A percentile compares a stretch with the other conserved stretches of the same genome.
phyloP scores from a whole-genome alignment of 2,888 invertebrate genomes.

The Leptarthrus brevirostris region DNA sequence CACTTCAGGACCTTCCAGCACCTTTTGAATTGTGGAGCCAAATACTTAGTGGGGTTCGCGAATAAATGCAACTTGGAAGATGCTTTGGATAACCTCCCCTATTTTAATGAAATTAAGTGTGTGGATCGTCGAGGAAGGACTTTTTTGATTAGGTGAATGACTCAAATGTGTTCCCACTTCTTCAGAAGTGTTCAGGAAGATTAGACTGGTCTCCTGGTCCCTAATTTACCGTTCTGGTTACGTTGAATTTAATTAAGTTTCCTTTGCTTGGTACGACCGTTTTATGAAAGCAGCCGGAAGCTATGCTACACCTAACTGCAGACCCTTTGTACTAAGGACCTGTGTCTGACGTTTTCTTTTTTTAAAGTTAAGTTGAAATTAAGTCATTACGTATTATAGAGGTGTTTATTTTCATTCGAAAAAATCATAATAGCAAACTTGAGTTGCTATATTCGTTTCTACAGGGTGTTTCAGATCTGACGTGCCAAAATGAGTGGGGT shows the following conservation, averaged over 20 bases:
- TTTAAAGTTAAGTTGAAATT: neutral
- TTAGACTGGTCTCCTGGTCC: neutral
- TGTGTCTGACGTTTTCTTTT: slow-evolving; percentile 12
- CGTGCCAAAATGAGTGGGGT: no score
- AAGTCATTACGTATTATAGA: slow-evolving; percentile 9
- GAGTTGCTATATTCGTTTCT: no score
- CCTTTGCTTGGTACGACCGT: neutral
- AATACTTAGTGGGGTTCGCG: slow-evolving; percentile 4
- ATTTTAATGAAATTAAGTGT: neutral
- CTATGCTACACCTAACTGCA: neutral
- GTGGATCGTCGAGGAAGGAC: slow-evolving; percentile 1
- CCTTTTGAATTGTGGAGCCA: neutral
- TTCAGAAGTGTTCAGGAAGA: slow-evolving; percentile 1
- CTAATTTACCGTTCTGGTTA: slow-evolving; percentile 29
- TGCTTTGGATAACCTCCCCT: neutral
- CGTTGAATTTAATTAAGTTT: slow-evolving; percentile 37
- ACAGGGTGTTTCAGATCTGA: no score
- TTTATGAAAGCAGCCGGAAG: neutral
- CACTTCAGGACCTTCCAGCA: neutral
- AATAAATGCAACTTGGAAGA: neutral
- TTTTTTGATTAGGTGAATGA: slow-evolving; percentile 22
- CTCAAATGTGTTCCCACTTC: slow-evolving; percentile 23
- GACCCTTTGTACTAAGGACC: slow-evolving; percentile 2
- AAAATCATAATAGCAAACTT: no score
- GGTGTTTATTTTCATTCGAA: slow-evolving; percentile 14